Percentiles rank a stretch among this genome's conserved stretches.
These are phyloP conservation scores for Saimiri boliviensis DNA, from an alignment of 2,113 vertebrate species.

Conservation along the genomic window DNA sequence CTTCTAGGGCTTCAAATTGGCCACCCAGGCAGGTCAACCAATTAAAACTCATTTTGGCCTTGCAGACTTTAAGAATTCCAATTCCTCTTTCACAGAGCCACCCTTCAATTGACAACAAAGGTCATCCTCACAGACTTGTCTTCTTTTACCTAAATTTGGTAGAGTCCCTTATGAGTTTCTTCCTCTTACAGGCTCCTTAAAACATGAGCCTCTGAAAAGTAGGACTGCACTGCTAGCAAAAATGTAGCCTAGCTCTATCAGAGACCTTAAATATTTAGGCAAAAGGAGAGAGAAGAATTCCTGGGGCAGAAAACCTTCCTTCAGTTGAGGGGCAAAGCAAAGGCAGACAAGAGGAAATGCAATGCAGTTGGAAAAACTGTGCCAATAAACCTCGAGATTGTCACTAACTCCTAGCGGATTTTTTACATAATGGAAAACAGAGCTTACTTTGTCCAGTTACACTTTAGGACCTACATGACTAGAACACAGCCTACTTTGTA, in stretches of 20 bases:
- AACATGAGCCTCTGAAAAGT: background rate
- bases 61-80: background rate
- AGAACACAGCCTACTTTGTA: background rate
- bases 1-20: background rate
- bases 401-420: background rate
- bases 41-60: background rate
- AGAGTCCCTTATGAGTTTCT: background rate
- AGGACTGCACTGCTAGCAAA: background rate
- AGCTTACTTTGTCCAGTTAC: background rate
- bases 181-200: background rate
- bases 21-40: background rate
- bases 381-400: background rate
- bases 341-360: background rate
- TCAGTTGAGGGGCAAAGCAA: background rate
- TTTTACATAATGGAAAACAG: background rate
- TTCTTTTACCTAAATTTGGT: background rate
- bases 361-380: background rate
- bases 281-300: background rate
- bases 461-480: background rate
- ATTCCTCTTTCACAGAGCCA: background rate
- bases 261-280: background rate
- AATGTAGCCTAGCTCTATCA: background rate
- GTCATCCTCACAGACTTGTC: background rate
- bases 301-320: background rate
- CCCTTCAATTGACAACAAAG: background rate